Base-by-base conservation (phyloP, 1,140 invertebrate genomes). In the Pachyrhynchus sulphureomaculatus region DNA sequence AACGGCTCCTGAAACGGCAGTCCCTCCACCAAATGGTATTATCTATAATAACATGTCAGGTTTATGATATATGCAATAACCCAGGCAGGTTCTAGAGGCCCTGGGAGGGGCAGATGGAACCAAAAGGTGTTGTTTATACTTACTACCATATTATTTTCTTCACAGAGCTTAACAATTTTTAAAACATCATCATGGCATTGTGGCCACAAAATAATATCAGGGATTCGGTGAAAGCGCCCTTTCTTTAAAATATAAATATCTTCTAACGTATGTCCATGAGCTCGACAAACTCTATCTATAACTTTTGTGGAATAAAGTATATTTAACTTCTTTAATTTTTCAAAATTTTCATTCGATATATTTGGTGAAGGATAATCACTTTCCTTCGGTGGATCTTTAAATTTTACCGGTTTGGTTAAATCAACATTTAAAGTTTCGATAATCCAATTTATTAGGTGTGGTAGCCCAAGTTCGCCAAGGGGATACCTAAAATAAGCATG, bases 21-120 rank as follows among this genome's bases (percentile, higher is more conserved):
- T 99, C 4, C 96, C 96, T 12, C 96, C 96, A 2, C 96, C 96
- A 78, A 91, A 98, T 5, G 96, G 96, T 69, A 99, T 94, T 29
- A 62, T 54, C 58, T 61, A 36, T 20, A 24, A 56, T 4, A n/a
- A 44, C n/a, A n/a, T n/a, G n/a, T n/a, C n/a, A n/a, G n/a, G n/a
- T n/a, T n/a, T n/a, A n/a, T n/a, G n/a, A n/a, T n/a, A n/a, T n/a
- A n/a, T n/a, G n/a, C n/a, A n/a, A n/a, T n/a, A n/a, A n/a, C n/a
- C n/a, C n/a, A n/a, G n/a, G n/a, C n/a, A n/a, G n/a, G n/a, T n/a
- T n/a, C n/a, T n/a, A n/a, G n/a, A n/a, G n/a, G n/a, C n/a, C n/a
- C n/a, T n/a, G n/a, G n/a, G n/a, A n/a, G n/a, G n/a, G n/a, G n/a
- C n/a, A n/a, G n/a, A n/a, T n/a, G n/a, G n/a, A n/a, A n/a, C n/a